Evolutionary conservation across 2,113 vertebrate species (phyloP).

Genomic region (Dasyprocta punctata): DNA sequence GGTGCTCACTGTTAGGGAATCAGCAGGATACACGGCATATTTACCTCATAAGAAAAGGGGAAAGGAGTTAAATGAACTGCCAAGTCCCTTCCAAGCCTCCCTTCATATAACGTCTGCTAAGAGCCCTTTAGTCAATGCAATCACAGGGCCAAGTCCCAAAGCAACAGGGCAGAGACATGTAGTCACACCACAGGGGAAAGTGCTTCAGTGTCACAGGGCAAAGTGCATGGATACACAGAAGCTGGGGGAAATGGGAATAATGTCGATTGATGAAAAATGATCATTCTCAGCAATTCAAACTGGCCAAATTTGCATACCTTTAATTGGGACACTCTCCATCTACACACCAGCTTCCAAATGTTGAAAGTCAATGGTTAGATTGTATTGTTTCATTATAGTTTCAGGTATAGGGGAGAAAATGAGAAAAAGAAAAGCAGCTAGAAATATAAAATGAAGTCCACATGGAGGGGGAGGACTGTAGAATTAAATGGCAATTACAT

Average conservation of each 20-base stretch:
- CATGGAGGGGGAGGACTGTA: neutral
- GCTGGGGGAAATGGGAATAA: neutral
- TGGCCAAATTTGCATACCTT: neutral
- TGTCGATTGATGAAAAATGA: neutral
- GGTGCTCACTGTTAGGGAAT: neutral
- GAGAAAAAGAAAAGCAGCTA: neutral
- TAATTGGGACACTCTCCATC: neutral
- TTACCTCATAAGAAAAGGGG: neutral
- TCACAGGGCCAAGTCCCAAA: neutral
- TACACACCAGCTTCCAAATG: neutral
- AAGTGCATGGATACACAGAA: neutral
- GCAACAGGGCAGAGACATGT: neutral
- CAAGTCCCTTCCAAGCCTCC: neutral
- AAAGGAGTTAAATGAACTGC: neutral
- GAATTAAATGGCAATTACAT: neutral
- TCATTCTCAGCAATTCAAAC: neutral
- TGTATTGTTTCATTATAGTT: neutral
- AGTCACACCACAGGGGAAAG: neutral
- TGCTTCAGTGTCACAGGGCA: neutral
- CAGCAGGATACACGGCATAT: neutral
- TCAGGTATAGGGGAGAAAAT: neutral
- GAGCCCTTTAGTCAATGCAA: neutral
- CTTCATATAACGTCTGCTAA: neutral
- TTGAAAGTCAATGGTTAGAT: neutral
- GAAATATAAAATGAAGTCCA: neutral